These are phyloP conservation scores for Yponomeuta evonymella DNA, from an alignment of 2,888 invertebrate species.

Conservation along the genomic window DNA sequence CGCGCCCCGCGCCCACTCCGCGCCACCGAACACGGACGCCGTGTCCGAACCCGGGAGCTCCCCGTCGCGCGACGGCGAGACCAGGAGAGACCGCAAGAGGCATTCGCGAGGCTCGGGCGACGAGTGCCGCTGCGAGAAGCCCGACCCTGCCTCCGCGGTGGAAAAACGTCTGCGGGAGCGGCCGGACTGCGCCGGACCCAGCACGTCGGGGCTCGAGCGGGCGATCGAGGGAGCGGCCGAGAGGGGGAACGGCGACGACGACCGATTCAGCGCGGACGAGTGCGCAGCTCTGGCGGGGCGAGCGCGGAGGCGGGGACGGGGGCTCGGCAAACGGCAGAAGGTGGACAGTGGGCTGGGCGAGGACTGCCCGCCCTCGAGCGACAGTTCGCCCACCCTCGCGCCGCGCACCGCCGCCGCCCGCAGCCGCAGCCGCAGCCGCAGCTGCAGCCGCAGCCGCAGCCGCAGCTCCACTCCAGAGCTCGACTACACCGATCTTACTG, in stretches of 20 bases:
- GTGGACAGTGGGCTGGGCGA: slow-evolving; percentile 79
- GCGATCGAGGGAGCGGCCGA: slow-evolving; percentile 16
- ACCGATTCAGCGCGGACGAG: background rate
- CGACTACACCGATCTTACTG: background rate
- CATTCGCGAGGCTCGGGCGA: background rate
- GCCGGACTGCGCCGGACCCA: slow-evolving; percentile 19
- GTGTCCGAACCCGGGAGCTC: background rate
- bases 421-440: slow-evolving; percentile 14
- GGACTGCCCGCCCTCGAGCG: slow-evolving; percentile 42
- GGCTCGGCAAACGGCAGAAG: slow-evolving; percentile 69
- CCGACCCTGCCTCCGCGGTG: slow-evolving; percentile 22
- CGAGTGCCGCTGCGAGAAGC: background rate
- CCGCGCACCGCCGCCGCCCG: slow-evolving; percentile 21
- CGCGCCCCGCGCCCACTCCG: background rate
- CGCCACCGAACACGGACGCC: background rate
- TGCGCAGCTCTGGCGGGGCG: background rate
- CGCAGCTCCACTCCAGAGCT: background rate
- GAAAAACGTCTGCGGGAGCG: slow-evolving; percentile 23
- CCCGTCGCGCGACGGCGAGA: background rate
- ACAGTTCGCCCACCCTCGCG: slow-evolving; percentile 17
- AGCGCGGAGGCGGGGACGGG: background rate
- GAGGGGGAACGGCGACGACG: slow-evolving; percentile 19
- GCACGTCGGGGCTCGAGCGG: background rate
- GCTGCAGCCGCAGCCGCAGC: slow-evolving; percentile 14
- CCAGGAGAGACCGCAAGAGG: slow-evolving; percentile 2